Evolutionary conservation across 2,888 invertebrate species (phyloP).

Genomic region (Diachrysia chrysitis): DNA sequence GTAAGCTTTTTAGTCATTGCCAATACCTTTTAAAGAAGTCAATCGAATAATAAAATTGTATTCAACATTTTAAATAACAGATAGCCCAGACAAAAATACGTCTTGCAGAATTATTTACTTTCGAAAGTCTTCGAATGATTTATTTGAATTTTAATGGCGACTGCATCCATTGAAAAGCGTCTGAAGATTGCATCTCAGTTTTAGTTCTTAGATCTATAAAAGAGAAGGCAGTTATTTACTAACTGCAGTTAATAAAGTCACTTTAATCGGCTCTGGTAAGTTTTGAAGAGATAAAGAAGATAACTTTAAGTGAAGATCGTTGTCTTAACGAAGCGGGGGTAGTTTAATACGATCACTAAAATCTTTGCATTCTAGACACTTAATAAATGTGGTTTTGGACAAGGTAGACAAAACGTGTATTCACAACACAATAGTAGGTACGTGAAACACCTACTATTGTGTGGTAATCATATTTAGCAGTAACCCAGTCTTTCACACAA

Average conservation of each 20-base stretch:
- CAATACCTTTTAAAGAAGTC: background rate
- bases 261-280: background rate
- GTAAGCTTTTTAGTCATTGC: conserved; percentile 6
- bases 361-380: background rate
- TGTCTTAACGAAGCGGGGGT: background rate
- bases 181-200: conserved; percentile 1
- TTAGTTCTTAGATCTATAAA: background rate
- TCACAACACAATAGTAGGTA: conserved; percentile 1
- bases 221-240: background rate
- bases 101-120: background rate
- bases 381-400: background rate
- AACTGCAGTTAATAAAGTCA: background rate
- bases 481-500: background rate
- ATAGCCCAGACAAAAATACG: background rate
- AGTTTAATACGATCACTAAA: background rate
- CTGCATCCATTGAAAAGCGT: conserved; percentile 1
- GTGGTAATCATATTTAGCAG: background rate
- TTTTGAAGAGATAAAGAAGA: background rate
- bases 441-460: background rate
- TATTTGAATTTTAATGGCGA: background rate
- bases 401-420: conserved; percentile 9
- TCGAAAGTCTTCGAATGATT: background rate
- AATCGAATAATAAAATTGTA: background rate
- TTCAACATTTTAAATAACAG: background rate
- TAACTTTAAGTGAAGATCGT: background rate